Evolutionary conservation across 2,888 invertebrate genomes (phyloP).

Genomic region (Apamea anceps): DNA sequence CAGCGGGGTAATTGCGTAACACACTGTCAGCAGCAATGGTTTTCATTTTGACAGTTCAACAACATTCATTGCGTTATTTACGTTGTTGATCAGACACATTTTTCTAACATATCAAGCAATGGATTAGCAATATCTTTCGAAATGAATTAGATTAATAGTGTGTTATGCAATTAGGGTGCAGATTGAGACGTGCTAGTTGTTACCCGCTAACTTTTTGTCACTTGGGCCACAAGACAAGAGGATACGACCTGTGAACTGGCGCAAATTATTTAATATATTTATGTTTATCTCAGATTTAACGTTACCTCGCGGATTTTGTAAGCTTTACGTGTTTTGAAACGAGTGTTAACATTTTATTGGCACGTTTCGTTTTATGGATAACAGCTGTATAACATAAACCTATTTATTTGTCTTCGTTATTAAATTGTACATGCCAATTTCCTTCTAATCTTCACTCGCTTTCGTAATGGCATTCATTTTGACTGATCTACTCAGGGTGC

Average conservation of each 20-base stretch:
- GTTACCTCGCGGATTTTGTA: conserved; percentile 50
- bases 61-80: no score
- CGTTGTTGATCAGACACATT: no score
- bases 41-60: no score
- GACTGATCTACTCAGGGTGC: conserved; percentile 1
- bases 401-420: not conserved
- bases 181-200: no score
- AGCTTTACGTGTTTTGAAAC: conserved; percentile 39
- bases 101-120: no score
- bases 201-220: not conserved
- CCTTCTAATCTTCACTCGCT: not conserved
- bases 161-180: no score
- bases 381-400: conserved; percentile 13
- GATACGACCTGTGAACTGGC: conserved; percentile 64
- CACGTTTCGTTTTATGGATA: not conserved
- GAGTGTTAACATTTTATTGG: conserved; percentile 26
- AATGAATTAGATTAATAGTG: no score
- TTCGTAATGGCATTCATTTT: conserved; percentile 11
- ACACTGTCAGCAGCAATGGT: no score
- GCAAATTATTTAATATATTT: conserved; percentile 62
- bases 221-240: conserved; percentile 47
- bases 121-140: no score
- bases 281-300: conserved; percentile 44
- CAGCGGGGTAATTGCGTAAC: no score
- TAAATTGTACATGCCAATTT: not conserved